These are phyloP conservation scores for Rhea americana DNA, from an alignment of 2,113 vertebrate species.

Conservation along the genomic window DNA sequence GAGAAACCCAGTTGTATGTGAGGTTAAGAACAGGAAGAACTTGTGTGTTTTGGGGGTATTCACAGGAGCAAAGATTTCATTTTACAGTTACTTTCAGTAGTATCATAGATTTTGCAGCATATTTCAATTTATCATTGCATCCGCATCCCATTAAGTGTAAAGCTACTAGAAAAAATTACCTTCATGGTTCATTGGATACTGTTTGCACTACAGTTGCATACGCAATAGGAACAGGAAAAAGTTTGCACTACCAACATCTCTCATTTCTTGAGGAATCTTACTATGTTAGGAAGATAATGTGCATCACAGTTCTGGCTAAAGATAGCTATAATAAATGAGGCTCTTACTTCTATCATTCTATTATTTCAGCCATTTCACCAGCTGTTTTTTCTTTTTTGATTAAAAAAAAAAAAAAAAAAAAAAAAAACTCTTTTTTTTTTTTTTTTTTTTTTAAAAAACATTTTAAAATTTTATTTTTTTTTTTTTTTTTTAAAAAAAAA, in stretches of 20 bases:
- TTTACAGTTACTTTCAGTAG: neutral
- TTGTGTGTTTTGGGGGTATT: neutral
- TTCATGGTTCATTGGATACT: neutral
- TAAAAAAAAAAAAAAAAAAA: neutral
- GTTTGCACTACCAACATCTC: neutral
- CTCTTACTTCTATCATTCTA: neutral
- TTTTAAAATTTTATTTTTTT: too few relatives aligned
- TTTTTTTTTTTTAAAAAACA: neutral
- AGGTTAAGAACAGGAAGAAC: neutral
- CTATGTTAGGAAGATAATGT: neutral
- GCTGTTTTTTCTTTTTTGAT: neutral
- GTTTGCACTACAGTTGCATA: neutral
- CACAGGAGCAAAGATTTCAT: neutral
- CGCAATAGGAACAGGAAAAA: neutral
- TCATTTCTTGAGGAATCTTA: neutral
- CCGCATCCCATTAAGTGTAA: neutral
- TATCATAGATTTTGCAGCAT: neutral
- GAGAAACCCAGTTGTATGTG: rapidly evolving
- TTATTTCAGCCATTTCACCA: neutral
- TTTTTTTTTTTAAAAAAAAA: neutral
- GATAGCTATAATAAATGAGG: neutral
- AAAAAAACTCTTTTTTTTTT: neutral
- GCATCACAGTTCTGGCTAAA: neutral
- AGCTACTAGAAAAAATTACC: neutral
- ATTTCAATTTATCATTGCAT: neutral